These are phyloP conservation scores for Sarcophaga caerulescens DNA, from an alignment of 2,888 invertebrate genomes.

Conservation along the genomic window DNA sequence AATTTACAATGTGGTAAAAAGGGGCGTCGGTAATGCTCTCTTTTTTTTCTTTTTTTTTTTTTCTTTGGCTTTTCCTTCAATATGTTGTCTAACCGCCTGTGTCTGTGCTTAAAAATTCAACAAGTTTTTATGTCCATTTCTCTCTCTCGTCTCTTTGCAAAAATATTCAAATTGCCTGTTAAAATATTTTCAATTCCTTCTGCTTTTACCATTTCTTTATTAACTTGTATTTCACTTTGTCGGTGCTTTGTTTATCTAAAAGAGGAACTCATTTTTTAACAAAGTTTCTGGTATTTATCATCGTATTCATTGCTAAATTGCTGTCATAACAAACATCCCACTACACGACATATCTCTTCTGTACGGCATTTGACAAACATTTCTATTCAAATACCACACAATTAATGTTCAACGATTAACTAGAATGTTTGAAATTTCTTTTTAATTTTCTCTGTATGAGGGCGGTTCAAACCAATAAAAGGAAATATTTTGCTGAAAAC, in stretches of 20 bases:
- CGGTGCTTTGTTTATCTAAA: constrained; percentile 2
- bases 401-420: constrained; percentile 48
- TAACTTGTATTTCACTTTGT: constrained; percentile 3
- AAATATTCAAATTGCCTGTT: constrained; percentile 53
- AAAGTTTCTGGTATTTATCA: constrained; percentile 40
- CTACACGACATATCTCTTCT: constrained; percentile 27
- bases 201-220: background rate
- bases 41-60: no score
- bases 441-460: constrained; percentile 23
- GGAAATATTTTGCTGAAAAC: no score
- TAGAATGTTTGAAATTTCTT: constrained; percentile 11
- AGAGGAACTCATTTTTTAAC: no score
- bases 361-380: constrained; percentile 41
- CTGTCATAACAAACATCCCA: constrained; percentile 68
- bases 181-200: constrained; percentile 30
- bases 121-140: constrained; percentile 40
- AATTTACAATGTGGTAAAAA: constrained; percentile 61
- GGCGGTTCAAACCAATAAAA: background rate
- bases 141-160: constrained; percentile 4
- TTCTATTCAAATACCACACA: constrained; percentile 4
- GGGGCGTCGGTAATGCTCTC: constrained; percentile 49
- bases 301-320: constrained; percentile 56
- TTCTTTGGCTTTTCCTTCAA: constrained; percentile 6
- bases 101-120: constrained; percentile 51
- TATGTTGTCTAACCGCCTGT: constrained; percentile 9